phyloP scores from a whole-genome alignment of 2,113 vertebrate species.

The Rhynchomys soricoides region DNA sequence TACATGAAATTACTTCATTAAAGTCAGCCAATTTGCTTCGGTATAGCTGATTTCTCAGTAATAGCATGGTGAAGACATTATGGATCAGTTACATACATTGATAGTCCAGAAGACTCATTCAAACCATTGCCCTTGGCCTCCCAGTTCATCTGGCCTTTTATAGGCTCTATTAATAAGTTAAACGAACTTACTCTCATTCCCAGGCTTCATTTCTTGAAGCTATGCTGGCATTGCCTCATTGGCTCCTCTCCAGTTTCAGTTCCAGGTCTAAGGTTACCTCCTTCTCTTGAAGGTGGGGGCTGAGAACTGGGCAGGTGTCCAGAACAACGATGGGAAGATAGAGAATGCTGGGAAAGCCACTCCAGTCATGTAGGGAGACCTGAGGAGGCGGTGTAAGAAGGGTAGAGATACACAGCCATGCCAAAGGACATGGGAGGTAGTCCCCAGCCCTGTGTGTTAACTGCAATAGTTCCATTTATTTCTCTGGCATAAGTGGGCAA shows the following conservation, averaged over 20 bases:
- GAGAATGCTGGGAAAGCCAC: not conserved
- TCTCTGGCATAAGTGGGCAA: not conserved
- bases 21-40: constrained; percentile 21
- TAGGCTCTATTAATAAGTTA: constrained; percentile 58
- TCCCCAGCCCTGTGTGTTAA: not conserved
- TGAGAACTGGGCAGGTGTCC: not conserved
- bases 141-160: constrained; percentile 42
- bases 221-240: constrained; percentile 20
- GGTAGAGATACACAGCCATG: too few species aligned
- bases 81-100: not conserved
- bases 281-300: constrained; percentile 19
- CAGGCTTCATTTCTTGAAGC: constrained; percentile 44
- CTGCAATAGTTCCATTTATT: not conserved
- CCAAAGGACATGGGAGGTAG: not conserved
- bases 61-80: not conserved
- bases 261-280: not conserved
- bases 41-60: constrained; percentile 25
- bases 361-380: not conserved
- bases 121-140: constrained; percentile 40
- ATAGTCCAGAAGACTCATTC: constrained; percentile 23
- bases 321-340: not conserved
- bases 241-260: constrained; percentile 41
- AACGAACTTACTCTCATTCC: constrained; percentile 56
- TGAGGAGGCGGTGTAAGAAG: not conserved
- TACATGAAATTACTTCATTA: constrained; percentile 16